Evolutionary conservation across 2,113 vertebrate species (phyloP).

Genomic region (Lepidiolamprologus cunningtoni): DNA sequence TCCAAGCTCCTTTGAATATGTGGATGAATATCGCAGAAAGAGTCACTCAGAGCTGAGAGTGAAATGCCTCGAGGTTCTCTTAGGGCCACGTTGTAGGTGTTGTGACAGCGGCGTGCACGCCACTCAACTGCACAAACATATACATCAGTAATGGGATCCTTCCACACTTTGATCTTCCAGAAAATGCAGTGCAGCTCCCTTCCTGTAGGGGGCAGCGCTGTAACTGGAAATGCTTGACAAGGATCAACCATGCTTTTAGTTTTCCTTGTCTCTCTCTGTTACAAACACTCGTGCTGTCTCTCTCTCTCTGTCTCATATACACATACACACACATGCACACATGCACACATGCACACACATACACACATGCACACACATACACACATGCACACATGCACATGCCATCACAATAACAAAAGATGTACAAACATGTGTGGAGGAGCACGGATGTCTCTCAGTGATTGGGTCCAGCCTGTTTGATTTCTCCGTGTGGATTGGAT

Average conservation of each 20-base stretch:
- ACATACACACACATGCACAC: not conserved
- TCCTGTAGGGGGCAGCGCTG: slow-evolving; percentile 22
- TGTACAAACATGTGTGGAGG: not conserved
- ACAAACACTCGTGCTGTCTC: not conserved
- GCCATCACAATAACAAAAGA: not conserved
- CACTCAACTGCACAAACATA: not conserved
- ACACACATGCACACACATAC: accelerated
- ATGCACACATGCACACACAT: accelerated
- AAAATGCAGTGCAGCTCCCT: not conserved
- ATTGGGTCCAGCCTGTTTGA: slow-evolving; percentile 40
- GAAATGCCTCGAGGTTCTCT: not conserved
- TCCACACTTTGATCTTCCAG: not conserved
- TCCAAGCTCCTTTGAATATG: too few relatives aligned
- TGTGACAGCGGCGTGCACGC: not conserved
- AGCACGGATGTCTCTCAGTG: not conserved
- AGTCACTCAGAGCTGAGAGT: not conserved
- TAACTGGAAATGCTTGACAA: not conserved
- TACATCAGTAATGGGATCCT: not conserved
- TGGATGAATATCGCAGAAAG: not conserved
- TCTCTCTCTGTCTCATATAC: not conserved
- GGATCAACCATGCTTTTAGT: not conserved
- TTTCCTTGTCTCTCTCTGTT: not conserved
- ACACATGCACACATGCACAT: not conserved
- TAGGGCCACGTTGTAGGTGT: not conserved
- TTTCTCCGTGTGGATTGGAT: slow-evolving; percentile 58